phyloP scores from a whole-genome alignment of 2,888 invertebrate genomes.

The Alviniconcha strummeri region DNA sequence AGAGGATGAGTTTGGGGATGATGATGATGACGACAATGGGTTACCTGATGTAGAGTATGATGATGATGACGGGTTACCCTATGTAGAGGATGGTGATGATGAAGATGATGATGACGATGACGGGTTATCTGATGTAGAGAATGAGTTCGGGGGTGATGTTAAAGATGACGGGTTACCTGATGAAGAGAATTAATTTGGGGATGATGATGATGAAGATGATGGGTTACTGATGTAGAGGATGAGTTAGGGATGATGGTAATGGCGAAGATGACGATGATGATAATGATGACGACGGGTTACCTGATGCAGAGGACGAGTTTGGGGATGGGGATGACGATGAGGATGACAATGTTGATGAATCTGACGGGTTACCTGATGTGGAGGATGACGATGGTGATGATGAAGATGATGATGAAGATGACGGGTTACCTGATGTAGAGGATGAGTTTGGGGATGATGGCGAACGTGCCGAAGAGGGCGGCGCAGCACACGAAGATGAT shows the following conservation, averaged over 20 bases:
- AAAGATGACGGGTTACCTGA: not conserved
- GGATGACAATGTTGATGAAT: not conserved
- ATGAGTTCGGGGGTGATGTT: conserved; percentile 1
- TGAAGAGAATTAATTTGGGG: not conserved
- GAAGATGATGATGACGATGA: not conserved
- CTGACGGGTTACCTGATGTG: conserved; percentile 3
- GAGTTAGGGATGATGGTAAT: not conserved
- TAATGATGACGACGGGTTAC: not conserved
- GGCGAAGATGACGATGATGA: not conserved
- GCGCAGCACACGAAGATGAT: not conserved
- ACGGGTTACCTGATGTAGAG: conserved; percentile 20
- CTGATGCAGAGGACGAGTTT: conserved; percentile 21
- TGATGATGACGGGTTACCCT: not conserved
- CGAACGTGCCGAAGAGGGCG: conserved; percentile 3
- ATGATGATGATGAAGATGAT: not conserved
- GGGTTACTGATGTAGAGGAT: conserved; percentile 21
- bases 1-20: conserved; percentile 14
- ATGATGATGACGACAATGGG: not conserved
- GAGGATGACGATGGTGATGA: not conserved
- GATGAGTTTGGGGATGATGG: conserved; percentile 19
- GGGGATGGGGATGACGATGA: not conserved
- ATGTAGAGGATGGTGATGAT: conserved; percentile 4
- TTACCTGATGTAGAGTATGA: not conserved
- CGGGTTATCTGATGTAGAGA: conserved; percentile 20
- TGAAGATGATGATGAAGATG: not conserved